phyloP scores from a whole-genome alignment of 2,797 vertebrate species.

The Myiotriccus ornatus region DNA sequence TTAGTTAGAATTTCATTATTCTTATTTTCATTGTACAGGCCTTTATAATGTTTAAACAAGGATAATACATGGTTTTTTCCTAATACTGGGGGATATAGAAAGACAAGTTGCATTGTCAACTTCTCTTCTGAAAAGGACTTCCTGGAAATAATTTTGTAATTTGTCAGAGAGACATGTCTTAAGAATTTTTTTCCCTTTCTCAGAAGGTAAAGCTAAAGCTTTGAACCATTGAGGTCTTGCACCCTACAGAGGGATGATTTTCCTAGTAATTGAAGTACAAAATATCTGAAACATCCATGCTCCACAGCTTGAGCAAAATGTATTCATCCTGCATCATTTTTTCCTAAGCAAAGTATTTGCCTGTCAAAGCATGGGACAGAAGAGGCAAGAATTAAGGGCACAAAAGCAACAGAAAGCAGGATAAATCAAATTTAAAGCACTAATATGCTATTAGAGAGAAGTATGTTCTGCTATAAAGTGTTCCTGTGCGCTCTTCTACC shows the following conservation, averaged over 20 bases:
- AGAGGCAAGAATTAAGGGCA: background rate
- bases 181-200: background rate
- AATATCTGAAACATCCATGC: background rate
- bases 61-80: background rate
- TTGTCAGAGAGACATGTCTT: background rate
- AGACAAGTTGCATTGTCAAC: background rate
- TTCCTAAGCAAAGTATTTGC: background rate
- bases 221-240: background rate
- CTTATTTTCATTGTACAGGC: background rate
- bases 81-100: background rate
- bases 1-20: background rate
- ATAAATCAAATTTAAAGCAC: background rate
- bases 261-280: background rate
- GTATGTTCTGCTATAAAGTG: background rate
- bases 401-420: background rate
- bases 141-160: background rate
- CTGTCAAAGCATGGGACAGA: background rate
- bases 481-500: background rate
- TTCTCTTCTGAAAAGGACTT: background rate
- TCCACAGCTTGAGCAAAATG: background rate
- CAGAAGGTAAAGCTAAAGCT: background rate
- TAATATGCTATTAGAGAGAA: background rate
- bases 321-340: background rate
- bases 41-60: background rate
- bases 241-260: background rate